Percentiles rank a stretch among this genome's conserved stretches.
Conservation (phyloP, 2,888 invertebrate species). For the Theretra japonica region DNA sequence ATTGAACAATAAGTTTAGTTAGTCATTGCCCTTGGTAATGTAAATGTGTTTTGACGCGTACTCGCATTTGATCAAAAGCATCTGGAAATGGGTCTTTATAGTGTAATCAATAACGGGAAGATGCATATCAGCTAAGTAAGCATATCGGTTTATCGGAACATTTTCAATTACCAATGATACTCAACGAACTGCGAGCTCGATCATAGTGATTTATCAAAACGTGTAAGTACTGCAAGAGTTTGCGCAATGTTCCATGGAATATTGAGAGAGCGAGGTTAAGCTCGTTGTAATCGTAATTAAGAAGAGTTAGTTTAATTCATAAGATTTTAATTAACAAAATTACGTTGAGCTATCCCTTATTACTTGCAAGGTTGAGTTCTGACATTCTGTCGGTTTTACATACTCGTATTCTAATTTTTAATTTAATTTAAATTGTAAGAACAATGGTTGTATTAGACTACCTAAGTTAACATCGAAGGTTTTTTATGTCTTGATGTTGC, state of each 20-base stretch:
- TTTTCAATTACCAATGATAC: conserved; percentile 53
- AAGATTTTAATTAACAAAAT: too few species aligned
- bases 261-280: background rate
- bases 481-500: too few species aligned
- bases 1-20: background rate
- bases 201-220: conserved; percentile 58
- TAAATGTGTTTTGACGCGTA: background rate
- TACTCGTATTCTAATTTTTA: too few species aligned
- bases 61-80: background rate
- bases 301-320: background rate
- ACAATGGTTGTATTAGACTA: too few species aligned
- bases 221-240: background rate
- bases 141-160: conserved; percentile 49
- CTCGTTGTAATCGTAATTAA: background rate
- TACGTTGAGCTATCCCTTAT: too few species aligned
- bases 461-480: too few species aligned
- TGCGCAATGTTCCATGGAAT: background rate
- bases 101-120: conserved; percentile 8
- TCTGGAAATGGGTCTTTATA: background rate
- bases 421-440: too few species aligned
- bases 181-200: conserved; percentile 53
- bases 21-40: background rate
- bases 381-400: too few species aligned
- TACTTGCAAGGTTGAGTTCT: too few species aligned
- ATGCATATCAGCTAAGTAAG: conserved; percentile 45